Evolutionary conservation across 2,888 invertebrate genomes (phyloP).

Genomic region (Torymus auratus): DNA sequence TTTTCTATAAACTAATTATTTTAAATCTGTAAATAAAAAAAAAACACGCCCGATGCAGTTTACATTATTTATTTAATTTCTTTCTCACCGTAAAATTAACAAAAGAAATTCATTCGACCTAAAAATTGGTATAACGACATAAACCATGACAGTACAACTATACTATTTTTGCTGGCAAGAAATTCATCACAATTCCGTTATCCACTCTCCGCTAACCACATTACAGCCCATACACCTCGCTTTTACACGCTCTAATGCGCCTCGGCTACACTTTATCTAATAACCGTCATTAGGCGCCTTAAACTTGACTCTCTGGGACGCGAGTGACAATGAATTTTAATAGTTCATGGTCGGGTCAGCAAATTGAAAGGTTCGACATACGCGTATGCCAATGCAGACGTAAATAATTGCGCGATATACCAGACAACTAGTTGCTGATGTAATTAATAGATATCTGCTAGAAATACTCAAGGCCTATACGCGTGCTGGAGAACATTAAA

Average conservation of each 20-base stretch:
- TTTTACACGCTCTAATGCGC: constrained; percentile 8
- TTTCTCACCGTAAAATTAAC: too few relatives aligned
- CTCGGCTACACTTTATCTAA: constrained; percentile 8
- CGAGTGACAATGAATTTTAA: constrained; percentile 23
- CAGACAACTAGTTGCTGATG: too few relatives aligned
- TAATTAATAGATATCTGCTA: too few relatives aligned
- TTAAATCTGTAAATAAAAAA: too few relatives aligned
- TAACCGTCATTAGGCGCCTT: constrained; percentile 12
- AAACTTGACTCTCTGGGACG: constrained; percentile 18
- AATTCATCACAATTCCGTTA: background rate
- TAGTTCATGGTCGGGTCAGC: constrained; percentile 16
- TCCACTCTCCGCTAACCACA: background rate
- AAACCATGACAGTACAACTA: background rate
- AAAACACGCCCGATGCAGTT: too few relatives aligned
- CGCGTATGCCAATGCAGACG: too few relatives aligned
- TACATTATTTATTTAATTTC: too few relatives aligned
- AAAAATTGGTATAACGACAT: background rate
- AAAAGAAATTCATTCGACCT: too few relatives aligned
- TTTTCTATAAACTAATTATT: too few relatives aligned
- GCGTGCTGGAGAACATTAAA: too few relatives aligned
- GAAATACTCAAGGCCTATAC: too few relatives aligned
- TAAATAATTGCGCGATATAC: too few relatives aligned
- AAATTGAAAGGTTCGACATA: background rate
- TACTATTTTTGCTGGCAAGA: background rate
- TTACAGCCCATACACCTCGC: background rate